phyloP scores from a whole-genome alignment of 2,888 invertebrate species.

The Scaptomyza tumidula region DNA sequence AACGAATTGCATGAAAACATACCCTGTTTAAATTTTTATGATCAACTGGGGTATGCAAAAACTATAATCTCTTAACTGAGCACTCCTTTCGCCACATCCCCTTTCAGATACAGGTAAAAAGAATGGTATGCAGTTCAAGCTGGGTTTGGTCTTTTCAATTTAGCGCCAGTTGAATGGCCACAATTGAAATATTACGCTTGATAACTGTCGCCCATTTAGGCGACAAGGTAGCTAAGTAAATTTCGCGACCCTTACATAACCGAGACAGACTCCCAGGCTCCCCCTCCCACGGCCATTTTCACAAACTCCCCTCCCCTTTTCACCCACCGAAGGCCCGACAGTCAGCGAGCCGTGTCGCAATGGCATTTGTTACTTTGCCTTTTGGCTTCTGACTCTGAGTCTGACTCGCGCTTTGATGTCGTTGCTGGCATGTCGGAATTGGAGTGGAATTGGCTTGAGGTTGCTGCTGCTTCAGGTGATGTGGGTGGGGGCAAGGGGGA shows the following conservation, averaged over 20 bases:
- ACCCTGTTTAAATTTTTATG: neutral
- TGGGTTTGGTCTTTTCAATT: constrained; percentile 47
- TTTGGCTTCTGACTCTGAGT: constrained; percentile 58
- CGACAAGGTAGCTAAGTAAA: constrained; percentile 44
- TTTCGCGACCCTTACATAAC: constrained; percentile 9
- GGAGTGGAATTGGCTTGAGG: constrained; percentile 30
- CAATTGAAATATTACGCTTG: constrained; percentile 73
- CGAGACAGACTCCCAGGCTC: neutral
- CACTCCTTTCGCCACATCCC: neutral
- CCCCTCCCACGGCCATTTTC: neutral
- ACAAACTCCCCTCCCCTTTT: neutral
- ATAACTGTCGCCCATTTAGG: constrained; percentile 60
- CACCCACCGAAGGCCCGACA: constrained; percentile 14
- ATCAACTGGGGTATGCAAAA: neutral
- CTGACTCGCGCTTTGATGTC: constrained; percentile 63
- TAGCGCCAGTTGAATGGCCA: constrained; percentile 36
- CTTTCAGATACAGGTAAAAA: too few relatives aligned
- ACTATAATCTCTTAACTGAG: neutral
- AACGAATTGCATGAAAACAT: neutral
- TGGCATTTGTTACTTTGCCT: constrained; percentile 62
- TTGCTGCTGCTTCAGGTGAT: constrained; percentile 3
- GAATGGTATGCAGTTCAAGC: too few relatives aligned
- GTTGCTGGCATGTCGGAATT: constrained; percentile 26
- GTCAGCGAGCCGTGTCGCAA: constrained; percentile 55
- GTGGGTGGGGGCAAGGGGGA: neutral